Evolutionary conservation across 2,113 vertebrate genomes (phyloP).

Genomic region (Thalassarche chlororhynchos): DNA sequence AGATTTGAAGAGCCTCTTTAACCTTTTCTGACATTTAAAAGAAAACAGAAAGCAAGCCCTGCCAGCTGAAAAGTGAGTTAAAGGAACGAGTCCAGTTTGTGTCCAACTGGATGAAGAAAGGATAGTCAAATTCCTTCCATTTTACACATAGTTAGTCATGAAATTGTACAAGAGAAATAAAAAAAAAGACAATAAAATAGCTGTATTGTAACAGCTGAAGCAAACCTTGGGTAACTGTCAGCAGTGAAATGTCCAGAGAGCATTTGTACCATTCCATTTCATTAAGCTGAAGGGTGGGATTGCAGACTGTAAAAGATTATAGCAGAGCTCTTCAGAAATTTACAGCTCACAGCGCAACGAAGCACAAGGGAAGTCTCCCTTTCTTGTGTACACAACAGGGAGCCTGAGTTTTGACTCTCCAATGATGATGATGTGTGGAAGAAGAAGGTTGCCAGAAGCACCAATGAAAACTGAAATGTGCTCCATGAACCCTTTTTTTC

Average conservation of each 20-base stretch:
- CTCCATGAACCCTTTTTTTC: slow-evolving; percentile 45
- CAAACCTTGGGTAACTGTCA: slow-evolving; percentile 66
- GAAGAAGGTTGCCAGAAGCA: slow-evolving; percentile 67
- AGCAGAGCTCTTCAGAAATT: slow-evolving; percentile 63
- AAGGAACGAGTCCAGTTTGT: slow-evolving; percentile 66
- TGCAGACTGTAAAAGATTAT: slow-evolving; percentile 67
- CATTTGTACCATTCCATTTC: slow-evolving; percentile 67
- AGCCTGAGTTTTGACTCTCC: slow-evolving; percentile 57
- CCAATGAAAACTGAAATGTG: slow-evolving; percentile 65
- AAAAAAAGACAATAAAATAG: slow-evolving; percentile 54
- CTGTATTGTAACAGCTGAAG: slow-evolving; percentile 63
- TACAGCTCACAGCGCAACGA: not conserved
- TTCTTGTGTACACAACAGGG: slow-evolving; percentile 43
- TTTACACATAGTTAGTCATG: slow-evolving; percentile 76
- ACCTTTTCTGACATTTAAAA: slow-evolving; percentile 83
- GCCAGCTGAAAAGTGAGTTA: slow-evolving; percentile 73
- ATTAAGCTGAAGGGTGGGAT: slow-evolving; percentile 72
- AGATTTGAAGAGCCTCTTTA: slow-evolving; percentile 75
- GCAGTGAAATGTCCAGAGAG: slow-evolving; percentile 61
- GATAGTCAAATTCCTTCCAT: slow-evolving; percentile 78
- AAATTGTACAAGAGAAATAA: slow-evolving; percentile 61
- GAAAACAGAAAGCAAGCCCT: slow-evolving; percentile 73
- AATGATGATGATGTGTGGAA: slow-evolving; percentile 56
- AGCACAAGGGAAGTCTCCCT: slow-evolving; percentile 10
- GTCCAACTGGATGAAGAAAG: slow-evolving; percentile 71